These are phyloP conservation scores for Etheostoma perlongum DNA, from an alignment of 2,797 vertebrate genomes.

Conservation along the genomic window DNA sequence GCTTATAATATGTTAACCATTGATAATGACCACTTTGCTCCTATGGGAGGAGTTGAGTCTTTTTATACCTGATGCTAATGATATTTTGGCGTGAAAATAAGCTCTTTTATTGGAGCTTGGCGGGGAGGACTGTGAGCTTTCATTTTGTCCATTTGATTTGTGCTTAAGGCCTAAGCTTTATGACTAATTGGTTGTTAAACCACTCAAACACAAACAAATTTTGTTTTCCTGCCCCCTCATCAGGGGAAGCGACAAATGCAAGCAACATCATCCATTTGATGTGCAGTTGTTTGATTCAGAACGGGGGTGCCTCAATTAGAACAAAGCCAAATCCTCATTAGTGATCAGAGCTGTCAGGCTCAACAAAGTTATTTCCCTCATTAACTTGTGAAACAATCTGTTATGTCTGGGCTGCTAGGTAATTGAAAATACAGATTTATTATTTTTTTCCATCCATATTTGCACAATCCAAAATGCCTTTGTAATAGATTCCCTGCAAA, in stretches of 20 bases:
- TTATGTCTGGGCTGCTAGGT: constrained; percentile 12
- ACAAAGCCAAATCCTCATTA: constrained; percentile 68
- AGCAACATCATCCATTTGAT: constrained; percentile 64
- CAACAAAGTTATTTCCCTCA: constrained; percentile 43
- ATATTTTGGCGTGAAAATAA: constrained; percentile 7
- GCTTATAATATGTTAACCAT: neutral
- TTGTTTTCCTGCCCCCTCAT: constrained; percentile 60
- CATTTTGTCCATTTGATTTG: constrained; percentile 44
- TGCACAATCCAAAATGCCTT: neutral
- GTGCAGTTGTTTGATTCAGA: constrained; percentile 58
- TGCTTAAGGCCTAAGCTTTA: constrained; percentile 49
- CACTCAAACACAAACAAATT: constrained; percentile 47
- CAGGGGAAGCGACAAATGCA: constrained; percentile 54
- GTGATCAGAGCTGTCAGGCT: constrained; percentile 49
- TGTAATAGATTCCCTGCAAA: constrained; percentile 20
- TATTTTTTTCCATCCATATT: neutral
- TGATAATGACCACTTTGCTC: constrained; percentile 11
- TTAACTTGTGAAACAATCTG: constrained; percentile 36
- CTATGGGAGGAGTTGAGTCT: neutral
- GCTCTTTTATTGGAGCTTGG: constrained; percentile 15
- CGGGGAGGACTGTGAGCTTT: neutral
- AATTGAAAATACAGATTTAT: constrained; percentile 5
- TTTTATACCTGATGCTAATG: neutral
- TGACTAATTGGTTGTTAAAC: constrained; percentile 72
- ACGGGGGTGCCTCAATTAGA: constrained; percentile 39